Percentiles rank a stretch among this genome's conserved stretches.
Conservation (phyloP, 2,797 vertebrate genomes). For the Geotrypetes seraphini region DNA sequence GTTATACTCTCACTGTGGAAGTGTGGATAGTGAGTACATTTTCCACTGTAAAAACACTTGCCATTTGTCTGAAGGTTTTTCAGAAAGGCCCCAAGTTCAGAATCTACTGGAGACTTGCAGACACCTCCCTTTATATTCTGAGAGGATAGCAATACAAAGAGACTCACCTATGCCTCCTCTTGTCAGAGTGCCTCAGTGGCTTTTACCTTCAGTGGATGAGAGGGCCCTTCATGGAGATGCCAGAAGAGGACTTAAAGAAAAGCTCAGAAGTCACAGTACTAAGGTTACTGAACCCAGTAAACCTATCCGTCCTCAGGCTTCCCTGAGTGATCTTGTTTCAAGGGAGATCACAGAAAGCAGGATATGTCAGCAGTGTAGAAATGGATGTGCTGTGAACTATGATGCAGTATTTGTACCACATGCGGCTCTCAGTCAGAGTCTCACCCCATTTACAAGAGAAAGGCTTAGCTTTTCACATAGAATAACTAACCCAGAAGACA, state of each 20-base stretch:
- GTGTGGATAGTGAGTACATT: constrained; percentile 65
- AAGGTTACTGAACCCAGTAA: constrained; percentile 55
- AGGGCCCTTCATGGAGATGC: constrained; percentile 41
- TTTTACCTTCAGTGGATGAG: constrained; percentile 61
- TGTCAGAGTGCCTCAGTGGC: constrained; percentile 55
- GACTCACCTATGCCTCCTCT: constrained; percentile 55
- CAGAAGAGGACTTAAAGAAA: constrained; percentile 69
- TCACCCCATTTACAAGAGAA: constrained; percentile 12
- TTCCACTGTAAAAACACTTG: constrained; percentile 59
- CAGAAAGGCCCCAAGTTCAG: constrained; percentile 39
- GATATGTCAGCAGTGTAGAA: constrained; percentile 20
- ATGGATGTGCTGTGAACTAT: constrained; percentile 13
- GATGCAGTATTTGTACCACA: constrained; percentile 12
- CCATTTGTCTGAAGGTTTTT: constrained; percentile 59
- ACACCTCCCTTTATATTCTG: constrained; percentile 44
- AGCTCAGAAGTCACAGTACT: constrained; percentile 66
- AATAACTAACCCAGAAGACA: constrained; percentile 63
- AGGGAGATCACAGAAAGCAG: constrained; percentile 16
- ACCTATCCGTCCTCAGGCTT: constrained; percentile 53
- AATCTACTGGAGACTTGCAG: constrained; percentile 39
- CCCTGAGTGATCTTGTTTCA: constrained; percentile 18
- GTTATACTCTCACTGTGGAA: constrained; percentile 53
- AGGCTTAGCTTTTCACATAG: constrained; percentile 32
- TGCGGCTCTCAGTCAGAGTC: constrained; percentile 5
- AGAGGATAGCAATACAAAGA: constrained; percentile 38